Conservation (phyloP, 2,113 vertebrate species). For the Catharus bicknelli region DNA sequence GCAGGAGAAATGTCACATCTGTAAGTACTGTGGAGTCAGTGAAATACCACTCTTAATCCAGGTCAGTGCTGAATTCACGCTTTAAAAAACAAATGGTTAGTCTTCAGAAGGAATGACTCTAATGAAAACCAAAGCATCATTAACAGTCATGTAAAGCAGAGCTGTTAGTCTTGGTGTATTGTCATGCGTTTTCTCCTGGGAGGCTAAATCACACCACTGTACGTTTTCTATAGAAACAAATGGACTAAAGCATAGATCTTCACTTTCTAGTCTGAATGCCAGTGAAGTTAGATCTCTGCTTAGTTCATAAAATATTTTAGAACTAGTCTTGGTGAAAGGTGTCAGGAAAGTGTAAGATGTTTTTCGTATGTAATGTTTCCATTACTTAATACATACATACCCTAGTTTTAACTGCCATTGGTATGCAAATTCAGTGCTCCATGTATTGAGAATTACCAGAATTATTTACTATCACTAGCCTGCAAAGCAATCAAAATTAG, state of each 20-base stretch:
- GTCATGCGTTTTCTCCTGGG: not conserved
- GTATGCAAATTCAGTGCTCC: not conserved
- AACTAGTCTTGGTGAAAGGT: not conserved
- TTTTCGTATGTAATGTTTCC: not conserved
- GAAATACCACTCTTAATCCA: conserved; percentile 12
- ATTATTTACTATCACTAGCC: not conserved
- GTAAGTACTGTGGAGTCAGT: not conserved
- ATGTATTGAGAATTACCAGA: not conserved
- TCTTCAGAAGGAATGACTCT: not conserved
- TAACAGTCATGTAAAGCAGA: not conserved
- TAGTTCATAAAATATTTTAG: not conserved
- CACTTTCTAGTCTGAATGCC: not conserved
- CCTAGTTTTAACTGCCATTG: not conserved
- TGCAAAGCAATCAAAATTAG: not conserved
- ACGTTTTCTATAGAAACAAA: not conserved
- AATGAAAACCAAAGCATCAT: conserved; percentile 8
- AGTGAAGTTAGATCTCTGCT: not conserved
- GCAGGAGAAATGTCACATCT: not conserved
- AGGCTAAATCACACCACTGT: not conserved
- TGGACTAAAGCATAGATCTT: not conserved
- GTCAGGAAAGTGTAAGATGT: not conserved
- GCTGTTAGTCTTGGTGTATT: conserved; percentile 4
- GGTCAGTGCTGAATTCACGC: not conserved
- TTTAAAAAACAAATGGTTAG: not conserved
- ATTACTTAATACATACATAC: not conserved